These are phyloP conservation scores for Cosmorhoe ocellata DNA, from an alignment of 2,888 invertebrate genomes.

Conservation along the genomic window DNA sequence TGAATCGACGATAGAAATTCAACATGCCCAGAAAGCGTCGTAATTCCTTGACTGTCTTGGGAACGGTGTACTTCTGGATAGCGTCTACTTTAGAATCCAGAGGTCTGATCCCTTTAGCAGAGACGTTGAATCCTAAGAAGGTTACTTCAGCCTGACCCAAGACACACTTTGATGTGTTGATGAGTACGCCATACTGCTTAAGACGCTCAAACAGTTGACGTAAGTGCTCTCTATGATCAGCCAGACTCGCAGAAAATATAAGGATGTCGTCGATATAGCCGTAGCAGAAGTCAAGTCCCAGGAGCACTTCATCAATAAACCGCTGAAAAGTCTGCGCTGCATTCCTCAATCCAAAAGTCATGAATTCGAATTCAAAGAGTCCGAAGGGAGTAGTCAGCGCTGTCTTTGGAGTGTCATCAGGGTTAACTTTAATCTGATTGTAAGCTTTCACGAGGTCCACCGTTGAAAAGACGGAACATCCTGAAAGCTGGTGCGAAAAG, in stretches of 20 bases:
- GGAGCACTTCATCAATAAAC: neutral
- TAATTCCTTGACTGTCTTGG: slow-evolving; percentile 26
- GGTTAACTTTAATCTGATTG: no score
- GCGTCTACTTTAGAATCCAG: slow-evolving; percentile 33
- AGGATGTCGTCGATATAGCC: slow-evolving; percentile 2
- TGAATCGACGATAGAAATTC: slow-evolving; percentile 26
- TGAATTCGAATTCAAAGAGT: neutral
- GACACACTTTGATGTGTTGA: slow-evolving; percentile 11
- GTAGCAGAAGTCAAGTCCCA: slow-evolving; percentile 5
- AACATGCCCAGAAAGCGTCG: slow-evolving; percentile 16
- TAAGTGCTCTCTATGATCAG: neutral
- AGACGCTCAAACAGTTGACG: neutral
- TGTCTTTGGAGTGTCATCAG: neutral
- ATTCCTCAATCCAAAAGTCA: slow-evolving; percentile 1
- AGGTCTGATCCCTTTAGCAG: neutral
- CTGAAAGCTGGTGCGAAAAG: neutral
- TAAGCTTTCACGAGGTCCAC: neutral
- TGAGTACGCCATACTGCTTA: neutral
- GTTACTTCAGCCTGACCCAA: slow-evolving; percentile 2
- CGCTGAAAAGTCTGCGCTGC: neutral
- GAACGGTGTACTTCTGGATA: slow-evolving; percentile 25
- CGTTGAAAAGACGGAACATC: neutral
- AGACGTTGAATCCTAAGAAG: slow-evolving; percentile 6
- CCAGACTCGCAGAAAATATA: neutral
- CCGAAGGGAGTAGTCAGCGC: no score